Evolutionary conservation across 2,888 invertebrate species (phyloP), one percentile per base, ranked within the genome.

Genomic region (Luperina nickerlii): DNA sequence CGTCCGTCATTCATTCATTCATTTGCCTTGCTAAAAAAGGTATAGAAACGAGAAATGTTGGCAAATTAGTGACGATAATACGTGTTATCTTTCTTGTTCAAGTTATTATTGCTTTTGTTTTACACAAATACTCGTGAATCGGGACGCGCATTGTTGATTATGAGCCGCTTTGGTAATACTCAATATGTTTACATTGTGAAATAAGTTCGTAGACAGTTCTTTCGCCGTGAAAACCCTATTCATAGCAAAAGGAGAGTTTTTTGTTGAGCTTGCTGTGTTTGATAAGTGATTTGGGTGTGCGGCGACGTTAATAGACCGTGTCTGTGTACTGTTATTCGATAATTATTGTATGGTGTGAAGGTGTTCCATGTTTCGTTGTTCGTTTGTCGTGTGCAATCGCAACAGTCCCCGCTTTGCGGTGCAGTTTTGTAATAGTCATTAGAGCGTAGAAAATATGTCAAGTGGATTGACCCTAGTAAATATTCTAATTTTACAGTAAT

Each of bases 391-490:
- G 68, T 88, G 87, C 85, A 86, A 85, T 87, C 84, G 88, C 87
- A 86, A 79, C 77, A 88, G 87, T 74, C 83, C 76, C 73, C 80
- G 85, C 80, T 85, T 84, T 84, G 84, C 83, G 77, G 88, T 87
- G 87, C 83, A 93, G 94, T 96, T 96, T 97, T 96, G 96, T 95
- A 97, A 97, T 93, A 94, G 92, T 94, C 95, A 94, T 93, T 95
- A 94, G 96, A 96, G 93, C 97, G 96, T 96, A 94, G 95, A 96
- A 96, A 96, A 93, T 93, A 96, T 97, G 96, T 96, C 96, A 96
- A 93, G 93, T 94, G 90, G 91, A 94, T 92, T 92, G 92, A 93
- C 91, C 93, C 92, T 92, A 88, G 87, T 87, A 87, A 88, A 87
- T 90, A 88, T 91, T 88, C 85, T 90, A 87, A 87, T 84, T 87